Base-by-base conservation (phyloP, 2,888 invertebrate species). In the Craniophora ligustri region DNA sequence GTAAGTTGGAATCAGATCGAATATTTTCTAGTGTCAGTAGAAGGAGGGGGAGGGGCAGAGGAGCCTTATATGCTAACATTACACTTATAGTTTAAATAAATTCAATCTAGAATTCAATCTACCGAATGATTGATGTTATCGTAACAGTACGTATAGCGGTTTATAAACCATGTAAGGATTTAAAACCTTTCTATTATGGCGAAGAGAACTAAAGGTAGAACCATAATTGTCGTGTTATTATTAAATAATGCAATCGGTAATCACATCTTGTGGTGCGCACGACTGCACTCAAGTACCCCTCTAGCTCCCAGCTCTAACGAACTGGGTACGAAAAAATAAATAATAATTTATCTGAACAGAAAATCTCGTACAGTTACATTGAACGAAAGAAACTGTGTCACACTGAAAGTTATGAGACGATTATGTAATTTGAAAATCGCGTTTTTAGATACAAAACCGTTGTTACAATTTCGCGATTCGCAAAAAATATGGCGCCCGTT, bases 341-440 rank as follows among this genome's bases (percentile, higher is more conserved):
- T n/a, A n/a, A n/a, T 40, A 34, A 50, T 47, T 58, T 50, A 71
- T 62, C 69, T 34, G 26, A 38, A 69, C 48, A 64, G 45, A 60
- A 50, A 49, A 67, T 57, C 69, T 64, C 44, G 30, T 16, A 39
- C 54, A 46, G 45, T 39, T 57, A 46, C 34, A 44, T 54, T 46
- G 50, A 38, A 51, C 44, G 32, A 31, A 51, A 63, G 50, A 47
- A 61, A 38, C 41, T 61, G 47, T 67, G 72, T 48, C 65, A 48
- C 47, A 44, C 28, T 49, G 53, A 65, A 69, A 72, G 66, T 69
- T 59, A 62, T 56, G 18, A 63, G 59, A 64, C 36, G 32, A 38
- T 73, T 71, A 69, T 38, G 38, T 66, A 72, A 71, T 46, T 54
- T 30, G 14, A 44, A 63, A 46, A 57, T 50, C 34, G 57, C 32